These are phyloP conservation scores for Caenorhabditis inopinata DNA, from an alignment of 1,140 invertebrate genomes.

Conservation along the genomic window DNA sequence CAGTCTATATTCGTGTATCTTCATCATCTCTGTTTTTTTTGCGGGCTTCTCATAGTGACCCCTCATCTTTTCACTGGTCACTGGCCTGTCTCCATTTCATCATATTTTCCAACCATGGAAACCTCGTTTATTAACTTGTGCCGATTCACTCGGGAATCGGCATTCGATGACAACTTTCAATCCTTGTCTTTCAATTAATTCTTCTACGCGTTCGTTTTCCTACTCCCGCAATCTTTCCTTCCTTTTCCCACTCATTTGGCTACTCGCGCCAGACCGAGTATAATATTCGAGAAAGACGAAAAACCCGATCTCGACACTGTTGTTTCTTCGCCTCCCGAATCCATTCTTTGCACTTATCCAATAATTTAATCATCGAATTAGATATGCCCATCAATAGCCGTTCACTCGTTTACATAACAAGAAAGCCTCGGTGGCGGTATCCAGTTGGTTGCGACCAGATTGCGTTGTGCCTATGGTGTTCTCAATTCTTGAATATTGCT, in stretches of 20 bases:
- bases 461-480: background rate
- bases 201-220: background rate
- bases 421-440: background rate
- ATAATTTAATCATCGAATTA: conserved; percentile 33
- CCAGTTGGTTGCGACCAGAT: background rate
- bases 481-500: no score
- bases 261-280: background rate
- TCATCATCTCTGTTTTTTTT: conserved; percentile 27
- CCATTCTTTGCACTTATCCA: conserved; percentile 27
- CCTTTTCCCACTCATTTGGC: conserved; percentile 13
- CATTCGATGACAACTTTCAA: conserved; percentile 32
- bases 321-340: conserved; percentile 16
- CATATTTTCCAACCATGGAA: conserved; percentile 7
- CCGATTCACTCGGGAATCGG: conserved; percentile 18
- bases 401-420: conserved; percentile 26
- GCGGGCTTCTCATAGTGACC: background rate
- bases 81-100: conserved; percentile 22
- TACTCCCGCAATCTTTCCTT: background rate
- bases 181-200: conserved; percentile 33
- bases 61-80: background rate
- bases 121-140: conserved; percentile 32
- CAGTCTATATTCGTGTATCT: conserved; percentile 28
- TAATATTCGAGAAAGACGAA: conserved; percentile 9
- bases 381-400: background rate
- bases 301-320: conserved; percentile 1